A percentile compares a stretch with the other conserved stretches of the same genome.
Evolutionary conservation across 1,140 invertebrate genomes (phyloP).

Genomic region (Pollicipes pollicipes): DNA sequence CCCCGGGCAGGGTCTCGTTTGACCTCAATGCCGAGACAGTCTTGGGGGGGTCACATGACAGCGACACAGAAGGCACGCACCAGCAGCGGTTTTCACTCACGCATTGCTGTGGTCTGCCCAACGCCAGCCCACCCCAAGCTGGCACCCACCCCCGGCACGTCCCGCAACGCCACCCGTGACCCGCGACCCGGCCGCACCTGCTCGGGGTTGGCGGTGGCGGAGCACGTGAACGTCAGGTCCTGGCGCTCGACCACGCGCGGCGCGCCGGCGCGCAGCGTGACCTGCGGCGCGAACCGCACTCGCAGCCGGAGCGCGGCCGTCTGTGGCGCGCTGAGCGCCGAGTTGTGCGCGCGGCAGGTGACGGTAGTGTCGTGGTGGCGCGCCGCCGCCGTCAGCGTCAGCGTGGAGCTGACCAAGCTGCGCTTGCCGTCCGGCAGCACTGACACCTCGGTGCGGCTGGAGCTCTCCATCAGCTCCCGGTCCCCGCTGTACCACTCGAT

Average conservation of each 20-base stretch:
- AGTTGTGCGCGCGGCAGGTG: constrained; percentile 25
- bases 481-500: constrained; percentile 1
- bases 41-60: too few species aligned
- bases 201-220: constrained; percentile 1
- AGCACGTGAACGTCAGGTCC: neutral
- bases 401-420: constrained; percentile 22
- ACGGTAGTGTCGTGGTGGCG: constrained; percentile 25
- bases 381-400: constrained; percentile 22
- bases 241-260: neutral
- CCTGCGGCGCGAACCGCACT: constrained; percentile 4
- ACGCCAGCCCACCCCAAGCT: too few species aligned
- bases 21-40: too few species aligned
- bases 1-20: too few species aligned
- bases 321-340: constrained; percentile 17
- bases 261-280: neutral
- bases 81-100: too few species aligned
- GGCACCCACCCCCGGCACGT: too few species aligned
- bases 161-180: too few species aligned
- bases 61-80: too few species aligned
- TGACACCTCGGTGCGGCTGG: neutral
- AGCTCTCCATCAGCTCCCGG: neutral
- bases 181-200: too few species aligned
- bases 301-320: neutral
- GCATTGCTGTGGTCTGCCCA: too few species aligned
- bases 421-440: constrained; percentile 20